phyloP scores from a whole-genome alignment of 2,113 vertebrate genomes.

The Cariama cristata region DNA sequence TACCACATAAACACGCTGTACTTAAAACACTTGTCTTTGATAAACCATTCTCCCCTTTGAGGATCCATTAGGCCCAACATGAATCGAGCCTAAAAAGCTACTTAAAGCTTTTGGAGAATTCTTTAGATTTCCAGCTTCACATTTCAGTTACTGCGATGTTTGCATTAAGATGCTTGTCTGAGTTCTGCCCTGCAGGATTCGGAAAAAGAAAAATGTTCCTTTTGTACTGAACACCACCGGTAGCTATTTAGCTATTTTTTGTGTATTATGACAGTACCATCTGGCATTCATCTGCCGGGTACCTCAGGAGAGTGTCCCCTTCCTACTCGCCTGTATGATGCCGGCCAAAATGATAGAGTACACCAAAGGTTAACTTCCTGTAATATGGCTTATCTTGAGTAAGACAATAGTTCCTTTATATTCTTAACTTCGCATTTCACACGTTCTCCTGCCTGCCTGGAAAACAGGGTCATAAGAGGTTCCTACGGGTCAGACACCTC shows the following conservation, averaged over 20 bases:
- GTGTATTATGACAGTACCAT: slow-evolving; percentile 59
- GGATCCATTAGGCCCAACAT: slow-evolving; percentile 13
- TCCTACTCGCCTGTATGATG: slow-evolving; percentile 31
- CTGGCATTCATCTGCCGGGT: slow-evolving; percentile 58
- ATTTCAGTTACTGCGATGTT: slow-evolving; percentile 7
- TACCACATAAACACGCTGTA: background rate
- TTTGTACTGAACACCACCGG: background rate
- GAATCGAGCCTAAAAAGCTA: slow-evolving; percentile 26
- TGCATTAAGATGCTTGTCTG: slow-evolving; percentile 50
- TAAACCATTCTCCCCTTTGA: slow-evolving; percentile 21
- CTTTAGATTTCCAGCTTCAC: slow-evolving; percentile 26
- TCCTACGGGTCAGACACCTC: slow-evolving; percentile 13
- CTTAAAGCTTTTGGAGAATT: slow-evolving; percentile 44
- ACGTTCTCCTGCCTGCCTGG: background rate
- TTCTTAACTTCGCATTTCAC: slow-evolving; percentile 7
- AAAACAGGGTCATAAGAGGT: background rate
- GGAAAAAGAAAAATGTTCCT: slow-evolving; percentile 44
- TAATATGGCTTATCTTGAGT: background rate
- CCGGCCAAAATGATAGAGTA: slow-evolving; percentile 22
- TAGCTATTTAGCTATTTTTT: slow-evolving; percentile 32
- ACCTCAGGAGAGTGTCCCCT: slow-evolving; percentile 46
- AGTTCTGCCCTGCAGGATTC: slow-evolving; percentile 39
- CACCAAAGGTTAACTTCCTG: slow-evolving; percentile 48
- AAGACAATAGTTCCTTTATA: slow-evolving; percentile 55
- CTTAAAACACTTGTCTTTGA: slow-evolving; percentile 38